phyloP scores from a whole-genome alignment of 1,140 invertebrate genomes.

The Onthophagus taurus region DNA sequence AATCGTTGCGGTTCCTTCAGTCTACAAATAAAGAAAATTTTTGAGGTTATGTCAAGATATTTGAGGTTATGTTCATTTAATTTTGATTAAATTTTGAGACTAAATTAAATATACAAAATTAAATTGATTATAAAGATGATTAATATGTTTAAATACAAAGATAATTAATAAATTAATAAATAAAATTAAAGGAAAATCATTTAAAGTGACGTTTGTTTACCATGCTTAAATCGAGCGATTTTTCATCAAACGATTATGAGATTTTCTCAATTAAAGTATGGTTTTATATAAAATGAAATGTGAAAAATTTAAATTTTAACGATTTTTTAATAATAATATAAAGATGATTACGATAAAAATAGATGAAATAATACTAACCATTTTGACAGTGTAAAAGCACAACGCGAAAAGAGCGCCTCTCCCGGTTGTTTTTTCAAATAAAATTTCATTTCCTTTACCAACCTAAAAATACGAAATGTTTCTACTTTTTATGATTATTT shows the following conservation, averaged over 20 bases:
- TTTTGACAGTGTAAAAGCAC: slow-evolving; percentile 19
- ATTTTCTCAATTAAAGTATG: not conserved
- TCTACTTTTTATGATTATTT: too few relatives aligned
- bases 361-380: slow-evolving; percentile 26
- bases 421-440: too few relatives aligned
- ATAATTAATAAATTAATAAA: slow-evolving; percentile 11
- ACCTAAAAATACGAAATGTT: too few relatives aligned
- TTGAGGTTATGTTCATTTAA: not conserved
- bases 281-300: not conserved
- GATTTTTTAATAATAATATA: slow-evolving; percentile 1
- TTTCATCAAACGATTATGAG: not conserved
- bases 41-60: slow-evolving; percentile 7
- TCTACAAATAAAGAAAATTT: slow-evolving; percentile 20
- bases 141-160: slow-evolving; percentile 10
- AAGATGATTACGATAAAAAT: slow-evolving; percentile 18
- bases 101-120: slow-evolving; percentile 2
- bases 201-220: not conserved
- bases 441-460: too few relatives aligned
- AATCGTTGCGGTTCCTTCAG: slow-evolving; percentile 71
- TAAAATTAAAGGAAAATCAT: slow-evolving; percentile 10
- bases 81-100: not conserved
- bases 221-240: slow-evolving; percentile 3
- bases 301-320: not conserved
- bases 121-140: slow-evolving; percentile 10
- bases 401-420: slow-evolving; percentile 17